These are phyloP conservation scores for Centroberyx gerrardi DNA, from an alignment of 2,797 vertebrate genomes.

Conservation along the genomic window DNA sequence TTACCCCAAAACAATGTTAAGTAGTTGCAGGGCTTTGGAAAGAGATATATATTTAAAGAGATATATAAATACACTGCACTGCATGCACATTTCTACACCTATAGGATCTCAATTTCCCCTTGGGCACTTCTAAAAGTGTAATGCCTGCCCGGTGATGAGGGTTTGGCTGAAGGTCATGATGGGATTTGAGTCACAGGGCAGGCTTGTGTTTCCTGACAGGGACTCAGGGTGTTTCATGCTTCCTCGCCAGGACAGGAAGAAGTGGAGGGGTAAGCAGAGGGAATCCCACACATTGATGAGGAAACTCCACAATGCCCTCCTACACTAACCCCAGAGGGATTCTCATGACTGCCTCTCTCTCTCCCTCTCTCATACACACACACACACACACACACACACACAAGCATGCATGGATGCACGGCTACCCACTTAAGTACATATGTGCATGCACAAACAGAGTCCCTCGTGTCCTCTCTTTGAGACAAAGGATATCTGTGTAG, in stretches of 20 bases:
- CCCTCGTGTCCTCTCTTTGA: slow-evolving; percentile 36
- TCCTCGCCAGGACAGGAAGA: slow-evolving; percentile 82
- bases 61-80: neutral
- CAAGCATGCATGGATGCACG: slow-evolving; percentile 4
- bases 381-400: neutral
- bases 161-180: slow-evolving; percentile 70
- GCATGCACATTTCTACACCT: slow-evolving; percentile 32
- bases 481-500: slow-evolving; percentile 35
- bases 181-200: slow-evolving; percentile 67
- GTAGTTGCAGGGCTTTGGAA: slow-evolving; percentile 17
- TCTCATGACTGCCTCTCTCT: slow-evolving; percentile 30
- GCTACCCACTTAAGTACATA: slow-evolving; percentile 31
- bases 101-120: slow-evolving; percentile 47
- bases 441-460: slow-evolving; percentile 14
- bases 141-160: slow-evolving; percentile 34
- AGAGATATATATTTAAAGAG: slow-evolving; percentile 1
- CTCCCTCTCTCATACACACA: neutral
- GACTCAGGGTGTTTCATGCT: slow-evolving; percentile 64
- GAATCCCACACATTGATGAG: slow-evolving; percentile 80
- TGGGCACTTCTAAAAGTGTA: slow-evolving; percentile 39
- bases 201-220: slow-evolving; percentile 71
- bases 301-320: slow-evolving; percentile 72
- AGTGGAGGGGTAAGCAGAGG: slow-evolving; percentile 81
- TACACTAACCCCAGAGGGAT: slow-evolving; percentile 53
- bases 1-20: slow-evolving; percentile 1